phyloP scores from a whole-genome alignment of 2,797 vertebrate species.

The Coracias cyanogaster region DNA sequence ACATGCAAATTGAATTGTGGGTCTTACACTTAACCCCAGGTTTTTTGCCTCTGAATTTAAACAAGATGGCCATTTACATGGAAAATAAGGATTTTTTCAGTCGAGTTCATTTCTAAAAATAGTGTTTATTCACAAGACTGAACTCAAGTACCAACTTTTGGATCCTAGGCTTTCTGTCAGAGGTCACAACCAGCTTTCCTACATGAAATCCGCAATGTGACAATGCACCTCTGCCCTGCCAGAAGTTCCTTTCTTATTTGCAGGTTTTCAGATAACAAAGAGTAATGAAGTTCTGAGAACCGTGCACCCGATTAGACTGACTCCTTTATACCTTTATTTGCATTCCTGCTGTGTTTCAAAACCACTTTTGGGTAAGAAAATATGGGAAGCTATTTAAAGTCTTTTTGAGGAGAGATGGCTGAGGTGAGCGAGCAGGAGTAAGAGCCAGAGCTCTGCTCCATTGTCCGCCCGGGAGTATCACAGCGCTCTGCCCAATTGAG shows the following conservation, averaged over 20 bases:
- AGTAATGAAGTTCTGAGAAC: constrained; percentile 37
- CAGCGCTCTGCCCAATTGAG: neutral
- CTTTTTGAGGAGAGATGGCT: neutral
- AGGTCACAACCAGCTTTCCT: neutral
- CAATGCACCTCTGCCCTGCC: neutral
- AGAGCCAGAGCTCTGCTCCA: neutral
- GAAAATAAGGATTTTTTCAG: neutral
- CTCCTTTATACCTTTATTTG: neutral
- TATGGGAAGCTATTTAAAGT: neutral
- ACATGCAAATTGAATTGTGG: constrained; percentile 60
- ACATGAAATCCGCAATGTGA: neutral
- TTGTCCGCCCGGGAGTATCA: rapidly evolving
- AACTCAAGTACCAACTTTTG: neutral
- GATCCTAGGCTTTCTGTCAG: neutral
- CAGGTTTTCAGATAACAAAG: constrained; percentile 27
- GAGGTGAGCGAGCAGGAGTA: neutral
- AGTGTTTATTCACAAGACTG: neutral
- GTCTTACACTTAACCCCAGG: constrained; percentile 25
- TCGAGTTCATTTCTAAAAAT: neutral
- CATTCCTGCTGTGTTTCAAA: neutral
- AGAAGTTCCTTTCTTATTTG: neutral
- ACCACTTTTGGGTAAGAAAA: neutral
- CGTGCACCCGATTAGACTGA: neutral
- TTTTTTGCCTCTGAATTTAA: constrained; percentile 14
- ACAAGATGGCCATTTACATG: constrained; percentile 35